These are phyloP conservation scores for Propithecus coquereli DNA, from an alignment of 2,113 vertebrate genomes.

Conservation along the genomic window DNA sequence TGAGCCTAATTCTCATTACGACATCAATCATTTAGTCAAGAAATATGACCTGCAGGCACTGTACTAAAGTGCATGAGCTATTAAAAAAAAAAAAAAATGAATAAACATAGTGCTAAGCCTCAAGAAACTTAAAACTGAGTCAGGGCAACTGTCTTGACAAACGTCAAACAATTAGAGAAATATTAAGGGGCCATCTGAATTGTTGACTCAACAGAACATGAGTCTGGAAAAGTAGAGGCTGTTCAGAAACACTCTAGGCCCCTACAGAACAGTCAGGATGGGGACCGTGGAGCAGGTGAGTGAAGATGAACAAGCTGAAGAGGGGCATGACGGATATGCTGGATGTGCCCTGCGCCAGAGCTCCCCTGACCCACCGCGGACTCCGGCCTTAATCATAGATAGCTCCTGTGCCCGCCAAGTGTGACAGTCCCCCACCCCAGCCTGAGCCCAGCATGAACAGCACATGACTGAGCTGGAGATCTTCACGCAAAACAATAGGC, in stretches of 20 bases:
- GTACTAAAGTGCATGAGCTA: neutral
- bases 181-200: neutral
- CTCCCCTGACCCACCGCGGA: fast-evolving
- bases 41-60: neutral
- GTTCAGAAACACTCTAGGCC: too few relatives aligned
- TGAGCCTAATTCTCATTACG: neutral
- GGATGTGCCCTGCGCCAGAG: neutral
- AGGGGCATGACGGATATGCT: neutral
- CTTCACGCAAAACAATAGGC: fast-evolving
- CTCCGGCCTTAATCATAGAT: neutral
- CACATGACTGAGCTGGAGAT: neutral
- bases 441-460: neutral
- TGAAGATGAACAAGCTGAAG: neutral
- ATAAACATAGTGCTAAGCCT: neutral
- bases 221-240: neutral
- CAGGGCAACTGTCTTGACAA: neutral
- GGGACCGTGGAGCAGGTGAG: neutral
- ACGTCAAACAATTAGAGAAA: neutral
- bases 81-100: neutral
- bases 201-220: neutral
- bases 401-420: neutral
- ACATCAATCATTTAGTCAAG: neutral
- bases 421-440: too few relatives aligned
- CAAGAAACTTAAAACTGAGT: neutral
- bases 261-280: neutral